phyloP scores from a whole-genome alignment of 2,113 vertebrate genomes.

The Brachypodius melanocephalos region DNA sequence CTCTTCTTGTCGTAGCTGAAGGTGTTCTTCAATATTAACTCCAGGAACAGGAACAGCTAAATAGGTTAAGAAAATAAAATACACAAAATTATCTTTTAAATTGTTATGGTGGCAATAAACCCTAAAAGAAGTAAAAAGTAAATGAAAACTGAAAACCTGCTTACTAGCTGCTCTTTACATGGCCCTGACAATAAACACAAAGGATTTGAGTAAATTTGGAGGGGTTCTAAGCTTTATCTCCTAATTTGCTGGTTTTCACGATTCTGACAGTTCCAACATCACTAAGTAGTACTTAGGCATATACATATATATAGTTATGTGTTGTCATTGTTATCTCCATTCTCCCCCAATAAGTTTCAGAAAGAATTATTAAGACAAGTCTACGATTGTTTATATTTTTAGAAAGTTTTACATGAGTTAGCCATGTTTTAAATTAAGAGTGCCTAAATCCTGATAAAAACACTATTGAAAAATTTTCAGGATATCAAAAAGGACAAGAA shows the following conservation, averaged over 20 bases:
- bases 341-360: neutral
- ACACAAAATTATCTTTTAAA: neutral
- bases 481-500: neutral
- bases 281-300: neutral
- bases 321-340: neutral
- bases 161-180: neutral
- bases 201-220: neutral
- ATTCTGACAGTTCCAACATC: neutral
- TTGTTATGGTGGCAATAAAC: neutral
- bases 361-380: neutral
- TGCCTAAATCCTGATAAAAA: neutral
- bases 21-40: slow-evolving; percentile 98
- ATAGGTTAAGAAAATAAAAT: slow-evolving; percentile 36
- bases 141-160: neutral
- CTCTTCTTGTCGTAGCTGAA: slow-evolving; percentile 96
- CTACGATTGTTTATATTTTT: neutral
- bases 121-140: neutral
- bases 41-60: slow-evolving; percentile 96
- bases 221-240: neutral
- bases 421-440: neutral
- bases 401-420: neutral
- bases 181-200: neutral
- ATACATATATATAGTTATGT: neutral
- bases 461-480: neutral
- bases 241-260: neutral